Evolutionary conservation across 1,140 invertebrate species (phyloP).

Genomic region (Drosophila aff.): DNA sequence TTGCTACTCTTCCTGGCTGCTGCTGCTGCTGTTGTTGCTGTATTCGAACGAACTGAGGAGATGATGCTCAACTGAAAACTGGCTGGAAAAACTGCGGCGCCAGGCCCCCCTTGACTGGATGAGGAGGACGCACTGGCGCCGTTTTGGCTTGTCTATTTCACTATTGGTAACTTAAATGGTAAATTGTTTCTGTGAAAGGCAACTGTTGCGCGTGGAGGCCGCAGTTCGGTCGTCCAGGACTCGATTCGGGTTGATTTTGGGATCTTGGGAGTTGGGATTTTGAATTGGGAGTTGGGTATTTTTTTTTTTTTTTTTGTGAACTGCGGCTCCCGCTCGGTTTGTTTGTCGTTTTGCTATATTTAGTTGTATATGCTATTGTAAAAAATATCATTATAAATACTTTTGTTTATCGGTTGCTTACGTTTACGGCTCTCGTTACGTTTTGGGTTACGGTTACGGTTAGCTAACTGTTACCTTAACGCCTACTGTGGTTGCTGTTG

Average conservation of each 20-base stretch:
- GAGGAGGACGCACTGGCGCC: conserved; percentile 28
- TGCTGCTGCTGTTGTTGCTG: conserved; percentile 5
- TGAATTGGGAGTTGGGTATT: not conserved
- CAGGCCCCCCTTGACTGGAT: conserved; percentile 27
- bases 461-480: conserved; percentile 53
- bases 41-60: conserved; percentile 60
- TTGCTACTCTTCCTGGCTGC: conserved; percentile 16
- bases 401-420: conserved; percentile 67
- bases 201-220: conserved; percentile 73
- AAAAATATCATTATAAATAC: conserved; percentile 83
- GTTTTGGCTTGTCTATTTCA: conserved; percentile 80
- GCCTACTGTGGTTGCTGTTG: conserved; percentile 61
- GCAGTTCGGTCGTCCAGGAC: conserved; percentile 29
- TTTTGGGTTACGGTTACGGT: conserved; percentile 48
- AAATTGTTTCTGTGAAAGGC: conserved; percentile 84
- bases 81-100: conserved; percentile 65
- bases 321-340: conserved; percentile 68
- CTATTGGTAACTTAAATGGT: conserved; percentile 83
- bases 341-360: conserved; percentile 78
- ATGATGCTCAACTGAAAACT: conserved; percentile 68
- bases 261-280: not conserved
- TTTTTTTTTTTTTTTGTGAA: not conserved
- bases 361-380: conserved; percentile 82
- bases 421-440: conserved; percentile 62
- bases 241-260: not conserved